Conservation (phyloP, 2,797 vertebrate species). For the Phaenicophaeus curvirostris region DNA sequence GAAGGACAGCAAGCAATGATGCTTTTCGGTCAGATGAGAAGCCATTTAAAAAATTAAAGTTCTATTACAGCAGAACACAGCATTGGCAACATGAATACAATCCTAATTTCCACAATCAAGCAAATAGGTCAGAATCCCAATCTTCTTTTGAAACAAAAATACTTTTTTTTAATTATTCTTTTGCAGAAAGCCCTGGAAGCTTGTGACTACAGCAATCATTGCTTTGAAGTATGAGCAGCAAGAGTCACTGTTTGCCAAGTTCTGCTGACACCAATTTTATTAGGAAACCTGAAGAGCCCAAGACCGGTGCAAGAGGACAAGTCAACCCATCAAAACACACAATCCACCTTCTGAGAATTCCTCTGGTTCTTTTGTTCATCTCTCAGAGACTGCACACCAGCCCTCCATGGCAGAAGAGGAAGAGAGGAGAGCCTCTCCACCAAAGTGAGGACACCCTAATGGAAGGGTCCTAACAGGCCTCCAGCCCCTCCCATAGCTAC, state of each 20-base stretch:
- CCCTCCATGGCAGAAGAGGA: neutral
- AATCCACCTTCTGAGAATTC: neutral
- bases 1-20: neutral
- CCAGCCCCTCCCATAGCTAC: neutral
- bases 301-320: neutral
- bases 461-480: rapidly evolving
- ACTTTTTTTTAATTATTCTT: neutral
- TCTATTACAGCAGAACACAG: neutral
- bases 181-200: neutral
- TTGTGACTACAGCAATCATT: neutral
- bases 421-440: neutral
- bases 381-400: neutral
- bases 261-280: neutral
- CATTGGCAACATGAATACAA: neutral
- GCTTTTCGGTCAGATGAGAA: neutral
- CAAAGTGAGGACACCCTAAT: neutral
- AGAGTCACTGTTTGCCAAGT: neutral
- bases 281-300: neutral
- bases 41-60: neutral
- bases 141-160: neutral
- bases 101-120: neutral
- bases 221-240: neutral
- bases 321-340: neutral
- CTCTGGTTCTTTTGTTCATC: neutral
- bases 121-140: neutral